A percentile compares a stretch with the other conserved stretches of the same genome.
These are phyloP conservation scores for Drosophila sordidula DNA, from an alignment of 2,888 invertebrate species.

Conservation along the genomic window DNA sequence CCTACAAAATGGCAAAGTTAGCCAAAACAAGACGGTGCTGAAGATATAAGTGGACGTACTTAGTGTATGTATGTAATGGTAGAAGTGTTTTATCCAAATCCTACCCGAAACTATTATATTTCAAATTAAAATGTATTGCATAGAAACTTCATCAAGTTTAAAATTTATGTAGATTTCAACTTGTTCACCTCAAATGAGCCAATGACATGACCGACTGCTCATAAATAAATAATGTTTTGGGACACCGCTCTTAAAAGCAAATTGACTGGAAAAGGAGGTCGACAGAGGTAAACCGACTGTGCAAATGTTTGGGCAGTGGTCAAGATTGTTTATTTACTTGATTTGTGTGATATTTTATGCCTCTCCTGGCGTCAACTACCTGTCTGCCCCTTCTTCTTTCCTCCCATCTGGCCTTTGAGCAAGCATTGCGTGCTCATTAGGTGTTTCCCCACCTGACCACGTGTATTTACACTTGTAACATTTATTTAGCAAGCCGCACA, in stretches of 20 bases:
- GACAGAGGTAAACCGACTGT: constrained; percentile 45
- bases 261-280: constrained; percentile 65
- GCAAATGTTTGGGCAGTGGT: constrained; percentile 58
- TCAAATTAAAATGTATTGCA: neutral
- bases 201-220: constrained; percentile 22
- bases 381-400: neutral
- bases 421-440: constrained; percentile 39
- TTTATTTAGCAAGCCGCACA: constrained; percentile 19
- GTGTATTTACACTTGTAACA: constrained; percentile 1
- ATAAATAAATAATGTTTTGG: constrained; percentile 64
- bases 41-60: neutral
- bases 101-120: neutral
- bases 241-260: constrained; percentile 53
- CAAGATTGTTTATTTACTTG: constrained; percentile 50
- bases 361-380: neutral
- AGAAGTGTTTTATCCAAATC: neutral
- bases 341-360: constrained; percentile 55
- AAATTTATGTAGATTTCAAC: neutral
- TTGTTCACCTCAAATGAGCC: constrained; percentile 5
- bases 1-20: neutral
- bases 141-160: neutral
- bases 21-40: neutral
- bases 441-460: constrained; percentile 13
- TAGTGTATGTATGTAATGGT: neutral
- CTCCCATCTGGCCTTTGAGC: constrained; percentile 1